Evolutionary conservation across 2,888 invertebrate species (phyloP).

Genomic region (Ectobius pallidus): DNA sequence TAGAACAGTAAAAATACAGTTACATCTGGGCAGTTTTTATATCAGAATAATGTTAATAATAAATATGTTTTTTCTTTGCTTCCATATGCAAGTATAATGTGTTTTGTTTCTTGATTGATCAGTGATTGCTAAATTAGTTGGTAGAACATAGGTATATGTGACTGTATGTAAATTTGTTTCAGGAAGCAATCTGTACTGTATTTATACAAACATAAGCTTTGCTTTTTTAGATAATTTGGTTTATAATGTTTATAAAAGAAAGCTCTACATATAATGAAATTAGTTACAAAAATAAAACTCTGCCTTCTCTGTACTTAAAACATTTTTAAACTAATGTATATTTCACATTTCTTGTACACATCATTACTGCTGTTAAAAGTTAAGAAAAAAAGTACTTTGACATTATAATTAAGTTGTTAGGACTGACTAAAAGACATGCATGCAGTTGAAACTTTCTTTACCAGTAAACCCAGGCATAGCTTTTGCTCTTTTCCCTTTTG

Average conservation of each 20-base stretch:
- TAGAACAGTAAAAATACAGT: not conserved
- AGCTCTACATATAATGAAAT: too few relatives aligned
- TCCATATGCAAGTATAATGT: not conserved
- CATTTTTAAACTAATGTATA: too few relatives aligned
- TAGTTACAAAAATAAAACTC: too few relatives aligned
- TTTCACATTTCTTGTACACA: too few relatives aligned
- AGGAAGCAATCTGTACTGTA: not conserved
- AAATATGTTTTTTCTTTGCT: not conserved
- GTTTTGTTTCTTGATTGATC: not conserved
- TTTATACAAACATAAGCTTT: not conserved
- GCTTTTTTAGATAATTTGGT: not conserved
- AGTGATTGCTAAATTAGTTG: slow-evolving; percentile 9
- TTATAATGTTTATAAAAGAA: not conserved
- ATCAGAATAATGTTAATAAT: not conserved
- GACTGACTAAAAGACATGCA: too few relatives aligned
- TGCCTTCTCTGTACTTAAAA: too few relatives aligned
- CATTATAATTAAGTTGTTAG: too few relatives aligned
- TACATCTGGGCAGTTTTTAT: not conserved
- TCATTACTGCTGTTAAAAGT: too few relatives aligned
- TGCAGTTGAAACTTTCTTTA: too few relatives aligned
- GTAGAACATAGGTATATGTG: not conserved
- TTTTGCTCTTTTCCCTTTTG: too few relatives aligned
- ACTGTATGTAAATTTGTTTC: not conserved
- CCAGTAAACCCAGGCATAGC: too few relatives aligned
- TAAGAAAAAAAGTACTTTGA: too few relatives aligned